phyloP scores from a whole-genome alignment of 2,888 invertebrate genomes.

The Hypsopygia costalis region DNA sequence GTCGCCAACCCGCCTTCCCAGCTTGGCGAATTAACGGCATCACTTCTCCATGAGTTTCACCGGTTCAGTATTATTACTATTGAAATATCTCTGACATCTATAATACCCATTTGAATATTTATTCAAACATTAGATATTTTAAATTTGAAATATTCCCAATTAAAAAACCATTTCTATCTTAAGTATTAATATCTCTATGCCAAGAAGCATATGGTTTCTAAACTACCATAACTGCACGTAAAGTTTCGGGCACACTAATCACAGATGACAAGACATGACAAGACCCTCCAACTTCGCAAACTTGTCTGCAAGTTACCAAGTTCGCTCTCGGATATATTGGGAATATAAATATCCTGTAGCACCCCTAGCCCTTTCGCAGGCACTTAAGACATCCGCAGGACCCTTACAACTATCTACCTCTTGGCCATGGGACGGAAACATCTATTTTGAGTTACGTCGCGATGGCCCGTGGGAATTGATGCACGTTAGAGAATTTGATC shows the following conservation, averaged over 20 bases:
- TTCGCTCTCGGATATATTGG: constrained; percentile 64
- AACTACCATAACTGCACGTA: background rate
- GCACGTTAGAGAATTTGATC: background rate
- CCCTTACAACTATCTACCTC: constrained; percentile 32
- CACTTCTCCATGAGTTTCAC: too few relatives aligned
- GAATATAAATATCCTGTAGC: constrained; percentile 68
- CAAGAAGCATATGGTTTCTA: too few relatives aligned
- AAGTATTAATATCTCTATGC: too few relatives aligned
- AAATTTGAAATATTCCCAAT: too few relatives aligned
- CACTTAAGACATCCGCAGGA: constrained; percentile 69
- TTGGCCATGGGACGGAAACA: constrained; percentile 28
- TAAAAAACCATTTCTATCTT: too few relatives aligned
- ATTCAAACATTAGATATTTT: too few relatives aligned
- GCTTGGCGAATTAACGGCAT: too few relatives aligned
- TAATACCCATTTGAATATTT: too few relatives aligned
- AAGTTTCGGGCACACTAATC: background rate
- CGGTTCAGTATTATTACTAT: too few relatives aligned
- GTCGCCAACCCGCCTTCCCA: too few relatives aligned
- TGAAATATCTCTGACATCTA: too few relatives aligned
- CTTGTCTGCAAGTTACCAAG: constrained; percentile 42
- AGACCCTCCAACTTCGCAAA: constrained; percentile 9
- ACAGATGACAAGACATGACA: background rate
- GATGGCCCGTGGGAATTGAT: constrained; percentile 1
- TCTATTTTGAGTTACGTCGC: constrained; percentile 29
- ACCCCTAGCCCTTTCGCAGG: constrained; percentile 57